Evolutionary conservation across 2,113 vertebrate genomes (phyloP), one percentile per base, ranked within the genome.

Genomic region (Ibidorhyncha struthersii): DNA sequence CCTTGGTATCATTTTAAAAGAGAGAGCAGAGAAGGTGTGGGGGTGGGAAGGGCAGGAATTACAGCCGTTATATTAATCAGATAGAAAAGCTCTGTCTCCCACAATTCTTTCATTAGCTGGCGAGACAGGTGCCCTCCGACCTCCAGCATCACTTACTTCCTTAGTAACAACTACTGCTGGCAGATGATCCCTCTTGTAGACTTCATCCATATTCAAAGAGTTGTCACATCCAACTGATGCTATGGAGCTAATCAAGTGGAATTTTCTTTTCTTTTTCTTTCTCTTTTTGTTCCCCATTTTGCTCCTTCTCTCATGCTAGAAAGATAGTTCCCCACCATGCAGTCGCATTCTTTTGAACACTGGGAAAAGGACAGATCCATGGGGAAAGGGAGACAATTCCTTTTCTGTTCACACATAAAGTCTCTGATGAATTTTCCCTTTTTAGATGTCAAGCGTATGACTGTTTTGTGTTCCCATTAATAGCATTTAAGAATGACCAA

Each of bases 241-340:
- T 96, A 98, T 98, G 97, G 95, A 96, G 95, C 96, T 98, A 98
- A 98, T 98, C 93, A 97, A 97, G 90, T 95, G 93, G 96, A 96
- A 96, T 94, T 96, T 95, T 93, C 87, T 87, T 90, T 96, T 79
- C 45, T 58, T 93, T 96, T 94, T 82, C n/a, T 91, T 63, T 73
- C 30, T 62, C 29, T 83, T 96, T 92, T 82, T 93, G 30, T 93
- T 80, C 34, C 8, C 22, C 8, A 18, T 38, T 71, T 92, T 58
- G 52, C 53, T 77, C 32, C 11, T 30, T 49, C 67, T 89, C 66
- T 79, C 25, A 10, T 45, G 36, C 25, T 82, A 79, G 69, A 82
- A 95, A 89, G 61, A 84, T 81, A 65, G 43, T 81, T 88, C 27
- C 34, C 38, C 47, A 77, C 43, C 40, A 66, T n/a, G 69, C 10